Percentiles rank a stretch among this genome's conserved stretches.
Evolutionary conservation across 2,888 invertebrate genomes (phyloP).

Genomic region (Callosobruchus maculatus): DNA sequence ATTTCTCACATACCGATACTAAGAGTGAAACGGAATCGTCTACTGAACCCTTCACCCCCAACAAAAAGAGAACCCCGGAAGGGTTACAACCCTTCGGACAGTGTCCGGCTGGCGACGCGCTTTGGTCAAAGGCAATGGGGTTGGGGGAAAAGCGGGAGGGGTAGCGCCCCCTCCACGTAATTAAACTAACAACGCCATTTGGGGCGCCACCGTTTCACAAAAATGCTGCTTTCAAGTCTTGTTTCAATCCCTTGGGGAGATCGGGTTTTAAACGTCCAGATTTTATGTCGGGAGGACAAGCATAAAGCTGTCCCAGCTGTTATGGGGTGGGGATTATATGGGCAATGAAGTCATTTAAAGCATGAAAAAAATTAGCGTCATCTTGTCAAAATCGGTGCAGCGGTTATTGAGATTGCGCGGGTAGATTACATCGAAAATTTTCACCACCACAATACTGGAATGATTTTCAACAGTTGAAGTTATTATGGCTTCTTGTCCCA

Average conservation of each 20-base stretch:
- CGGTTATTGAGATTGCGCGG: no score
- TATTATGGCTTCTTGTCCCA: no score
- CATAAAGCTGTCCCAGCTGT: no score
- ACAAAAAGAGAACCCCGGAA: background rate
- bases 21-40: background rate
- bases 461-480: no score
- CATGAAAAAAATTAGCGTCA: no score
- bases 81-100: background rate
- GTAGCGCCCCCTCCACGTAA: conserved; percentile 36
- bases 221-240: conserved; percentile 38
- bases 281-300: background rate
- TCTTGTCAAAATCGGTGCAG: no score
- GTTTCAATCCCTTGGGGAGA: background rate
- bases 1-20: background rate
- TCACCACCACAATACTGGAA: no score
- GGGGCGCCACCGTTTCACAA: conserved; percentile 32
- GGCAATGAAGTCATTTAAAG: no score
- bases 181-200: conserved; percentile 44
- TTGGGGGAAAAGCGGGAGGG: background rate
- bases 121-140: background rate
- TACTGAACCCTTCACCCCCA: background rate
- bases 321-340: no score
- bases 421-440: no score
- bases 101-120: background rate
- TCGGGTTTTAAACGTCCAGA: background rate